phyloP scores from a whole-genome alignment of 2,888 invertebrate genomes.

The Pheosia tremula region DNA sequence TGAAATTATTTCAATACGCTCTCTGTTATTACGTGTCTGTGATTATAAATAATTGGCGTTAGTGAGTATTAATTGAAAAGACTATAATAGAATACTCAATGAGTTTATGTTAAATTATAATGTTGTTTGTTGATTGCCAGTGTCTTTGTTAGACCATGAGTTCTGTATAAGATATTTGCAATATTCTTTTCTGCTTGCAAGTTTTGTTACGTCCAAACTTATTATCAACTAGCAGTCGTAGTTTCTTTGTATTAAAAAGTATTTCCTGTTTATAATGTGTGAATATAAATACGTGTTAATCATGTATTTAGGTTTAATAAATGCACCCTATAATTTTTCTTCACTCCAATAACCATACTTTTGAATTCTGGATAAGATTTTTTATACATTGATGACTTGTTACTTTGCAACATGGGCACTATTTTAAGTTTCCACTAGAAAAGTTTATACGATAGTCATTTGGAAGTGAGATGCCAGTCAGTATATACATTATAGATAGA shows the following conservation, averaged over 20 bases:
- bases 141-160: no score
- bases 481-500: neutral
- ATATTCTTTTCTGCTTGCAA: neutral
- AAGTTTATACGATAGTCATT: no score
- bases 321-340: neutral
- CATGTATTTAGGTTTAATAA: neutral
- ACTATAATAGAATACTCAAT: slow-evolving; percentile 40
- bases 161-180: neutral
- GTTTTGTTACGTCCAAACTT: neutral
- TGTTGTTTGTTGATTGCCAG: slow-evolving; percentile 8
- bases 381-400: no score
- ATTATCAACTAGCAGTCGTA: neutral
- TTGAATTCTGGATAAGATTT: no score
- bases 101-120: slow-evolving; percentile 23
- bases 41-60: slow-evolving; percentile 18
- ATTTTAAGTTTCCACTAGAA: no score
- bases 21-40: slow-evolving; percentile 25
- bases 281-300: neutral
- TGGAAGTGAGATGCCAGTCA: neutral
- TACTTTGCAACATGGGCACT: no score
- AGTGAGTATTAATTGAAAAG: slow-evolving; percentile 22
- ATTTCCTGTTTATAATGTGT: neutral
- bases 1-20: slow-evolving; percentile 22
- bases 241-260: neutral
- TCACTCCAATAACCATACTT: no score